Base-by-base conservation (phyloP, 2,113 vertebrate genomes). In the Nothoprocta pentlandii region DNA sequence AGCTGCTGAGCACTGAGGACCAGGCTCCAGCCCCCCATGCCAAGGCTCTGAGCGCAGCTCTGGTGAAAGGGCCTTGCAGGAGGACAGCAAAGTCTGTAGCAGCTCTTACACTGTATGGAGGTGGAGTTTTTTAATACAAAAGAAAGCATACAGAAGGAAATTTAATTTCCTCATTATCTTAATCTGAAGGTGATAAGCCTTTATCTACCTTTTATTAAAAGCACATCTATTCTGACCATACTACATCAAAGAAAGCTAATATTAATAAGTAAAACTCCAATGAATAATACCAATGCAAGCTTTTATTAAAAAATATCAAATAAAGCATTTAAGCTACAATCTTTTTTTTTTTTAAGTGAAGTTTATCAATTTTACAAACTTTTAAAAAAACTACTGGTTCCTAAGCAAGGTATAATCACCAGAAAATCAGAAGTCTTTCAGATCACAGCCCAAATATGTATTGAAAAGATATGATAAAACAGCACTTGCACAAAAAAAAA, bases 101-200 rank as follows among this genome's bases (percentile, higher is more conserved):
- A 4, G 30, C 23, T 91, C 25, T 32, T 81, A 32, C 41, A 36
- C 54, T 32, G 21, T 66, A 20, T 22, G 12, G 34, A 80, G 10
- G 30, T 20, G 82, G 49, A 32, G 62, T 36, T 85, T 95, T 93
- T 19, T 82, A 76, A 75, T 61, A 91, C 44, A 90, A 85, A 94
- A 66, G 16, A 42, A 81, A 83, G 51, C 53, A 58, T 69, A 79
- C 5, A 71, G 34, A 88, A 15, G 21, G 90, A 90, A 92, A 90
- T 81, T 68, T 92, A 39, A 94, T 95, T 95, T 92, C 88, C 77
- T 83, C 69, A 75, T 95, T 88, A 81, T 80, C 76, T 86, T 78
- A 83, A 70, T 84, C 61, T 89, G 51, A 80, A 79, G 93, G 23
- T 0, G 8, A 11, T 77, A 90, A 78, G 28, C 46, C 81, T 92